Evolutionary conservation across 1,140 invertebrate genomes (phyloP), one percentile per base, ranked within the genome.

Genomic region (Adoxophyes honmai): DNA sequence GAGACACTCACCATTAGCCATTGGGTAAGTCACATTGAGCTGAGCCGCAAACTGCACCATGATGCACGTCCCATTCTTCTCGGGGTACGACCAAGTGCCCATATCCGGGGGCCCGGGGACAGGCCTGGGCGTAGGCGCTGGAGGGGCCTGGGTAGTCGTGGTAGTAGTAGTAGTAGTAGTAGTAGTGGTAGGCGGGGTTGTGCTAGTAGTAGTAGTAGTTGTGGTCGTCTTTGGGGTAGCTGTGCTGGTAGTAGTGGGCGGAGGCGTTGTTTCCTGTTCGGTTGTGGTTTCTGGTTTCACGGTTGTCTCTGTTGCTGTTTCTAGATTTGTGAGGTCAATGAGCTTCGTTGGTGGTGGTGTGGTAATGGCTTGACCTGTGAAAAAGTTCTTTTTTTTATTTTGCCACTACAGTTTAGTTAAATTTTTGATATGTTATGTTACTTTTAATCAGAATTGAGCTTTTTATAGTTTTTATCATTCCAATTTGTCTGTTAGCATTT

Each of bases 41-140:
- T 92, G 90, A 8, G 90, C 88, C 3, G 92, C 92, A 91, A 94
- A 92, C 74, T 91, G 80, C 1, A 92, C 70, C 10, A 93, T 70
- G 36, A 94, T 90, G 68, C 93, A 93, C 4, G 89, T 89, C 1
- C 81, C 72, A 57, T 89, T 90, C 5, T 69, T 78, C 3, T 62
- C 37, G 38, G 76, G 80, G 60, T 72, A 87, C 0, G 60, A 44
- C 93, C 93, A 94, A 58, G 75, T 90, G 16, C 90, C 91, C 33
- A 80, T 78, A 5, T 78, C 69, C n/a, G 91, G 88, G 9, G 75
- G 61, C 14, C 90, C 88, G 28, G 86, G 71, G 0, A 74, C 60
- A 3, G 81, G 74, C 1, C 77, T 59, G 9, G 90, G 74, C 0
- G 83, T 66, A 0, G 81, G 79, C 7, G 82, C 63, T 0, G 86